Evolutionary conservation across 2,113 vertebrate species (phyloP), one percentile per base, ranked within the genome.

Genomic region (Chiloscyllium plagiosum): DNA sequence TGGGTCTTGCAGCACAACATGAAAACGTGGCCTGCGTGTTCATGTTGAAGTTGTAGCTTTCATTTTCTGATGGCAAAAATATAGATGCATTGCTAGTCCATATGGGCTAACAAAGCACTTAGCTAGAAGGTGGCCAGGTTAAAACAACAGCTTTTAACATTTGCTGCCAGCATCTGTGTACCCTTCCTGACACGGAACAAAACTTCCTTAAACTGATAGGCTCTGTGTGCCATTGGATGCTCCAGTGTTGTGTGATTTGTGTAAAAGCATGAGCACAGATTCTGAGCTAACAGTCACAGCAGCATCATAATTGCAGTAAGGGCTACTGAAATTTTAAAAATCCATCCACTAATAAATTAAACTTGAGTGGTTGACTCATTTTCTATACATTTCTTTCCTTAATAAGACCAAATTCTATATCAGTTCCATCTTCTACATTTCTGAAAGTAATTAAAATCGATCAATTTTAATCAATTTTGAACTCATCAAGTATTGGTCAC

Each of bases 201-300:
- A 83, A 83, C 13, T 4, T 42, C 80, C 19, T 47, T 17, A 20
- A 83, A 37, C 37, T 83, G 78, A 17, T 80, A 80, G 78, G 78
- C 5, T 37, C 78, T 80, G 37, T 42, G 13, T n/a, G 90, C 29
- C 33, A 68, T 33, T 61, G 52, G n/a, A 65, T 22, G 29, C 26
- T n/a, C 65, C 24, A 26, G 80, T 5, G 86, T 50, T 56, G 50
- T 8, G 37, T 50, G 8, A 56, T 26, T 52, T 89, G 20, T 26
- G 69, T 97, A 97, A 97, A 97, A 98, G 97, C 98, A 98, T 97
- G 97, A 97, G 97, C 97, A 65, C 96, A 93, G 96, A 94, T 96
- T 70, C 96, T 97, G 97, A 97, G 98, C 97, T 97, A 89, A 24
- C 47, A 89, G 24, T 89, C 24, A 26, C 20, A 52, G 47, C 47